These are phyloP conservation scores for Protonibea diacanthus DNA, from an alignment of 2,797 vertebrate species.

Conservation along the genomic window DNA sequence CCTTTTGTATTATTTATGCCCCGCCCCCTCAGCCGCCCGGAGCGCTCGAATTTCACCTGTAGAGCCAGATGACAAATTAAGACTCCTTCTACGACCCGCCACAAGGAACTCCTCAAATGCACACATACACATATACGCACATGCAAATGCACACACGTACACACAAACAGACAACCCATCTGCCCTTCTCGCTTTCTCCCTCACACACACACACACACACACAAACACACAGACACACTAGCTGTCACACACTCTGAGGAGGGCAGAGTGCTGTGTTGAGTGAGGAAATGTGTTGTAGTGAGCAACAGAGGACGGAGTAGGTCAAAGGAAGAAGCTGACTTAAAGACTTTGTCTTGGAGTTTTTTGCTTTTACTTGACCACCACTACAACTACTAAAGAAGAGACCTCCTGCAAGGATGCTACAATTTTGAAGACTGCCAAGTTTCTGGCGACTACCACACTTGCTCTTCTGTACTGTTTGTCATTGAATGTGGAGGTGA, in stretches of 20 bases:
- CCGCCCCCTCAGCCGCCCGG: conserved; percentile 75
- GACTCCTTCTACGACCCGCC: conserved; percentile 80
- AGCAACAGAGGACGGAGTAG: conserved; percentile 58
- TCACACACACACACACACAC: conserved; percentile 33
- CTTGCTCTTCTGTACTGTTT: conserved; percentile 38
- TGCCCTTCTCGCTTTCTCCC: conserved; percentile 47
- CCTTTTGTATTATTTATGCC: conserved; percentile 85
- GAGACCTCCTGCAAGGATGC: conserved; percentile 34
- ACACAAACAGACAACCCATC: conserved; percentile 39
- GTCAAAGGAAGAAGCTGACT: conserved; percentile 64
- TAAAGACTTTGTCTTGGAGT: conserved; percentile 38
- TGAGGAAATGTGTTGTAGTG: conserved; percentile 70
- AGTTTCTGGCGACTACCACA: conserved; percentile 29
- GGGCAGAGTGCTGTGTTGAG: conserved; percentile 63
- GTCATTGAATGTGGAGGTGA: conserved; percentile 68
- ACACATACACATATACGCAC: conserved; percentile 28
- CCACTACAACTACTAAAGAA: conserved; percentile 16
- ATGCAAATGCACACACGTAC: conserved; percentile 29
- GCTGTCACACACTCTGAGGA: conserved; percentile 65
- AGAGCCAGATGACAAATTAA: conserved; percentile 86
- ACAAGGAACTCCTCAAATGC: conserved; percentile 71
- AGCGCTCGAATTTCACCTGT: conserved; percentile 81
- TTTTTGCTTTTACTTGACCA: neutral
- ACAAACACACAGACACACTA: conserved; percentile 43
- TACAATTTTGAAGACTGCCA: conserved; percentile 48